A percentile compares a stretch with the other conserved stretches of the same genome.
Conservation (phyloP, 1,140 invertebrate species). For the Amphibalanus amphitrite region DNA sequence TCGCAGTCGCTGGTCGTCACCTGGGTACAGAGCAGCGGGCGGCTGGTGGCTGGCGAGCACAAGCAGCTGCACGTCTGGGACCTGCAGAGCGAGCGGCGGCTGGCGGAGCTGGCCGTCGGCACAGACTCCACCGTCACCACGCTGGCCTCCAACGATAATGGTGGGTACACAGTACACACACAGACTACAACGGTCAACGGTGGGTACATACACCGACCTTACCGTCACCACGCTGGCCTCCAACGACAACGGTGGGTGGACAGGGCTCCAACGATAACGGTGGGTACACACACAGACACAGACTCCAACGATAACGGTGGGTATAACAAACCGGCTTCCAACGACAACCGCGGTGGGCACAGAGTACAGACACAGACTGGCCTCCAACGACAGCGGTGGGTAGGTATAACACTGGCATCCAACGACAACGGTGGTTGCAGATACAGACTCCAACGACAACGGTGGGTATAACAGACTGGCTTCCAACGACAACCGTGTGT, state of each 20-base stretch:
- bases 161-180: background rate
- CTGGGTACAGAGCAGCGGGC: background rate
- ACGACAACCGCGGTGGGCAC: background rate
- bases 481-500: too few relatives aligned
- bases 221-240: background rate
- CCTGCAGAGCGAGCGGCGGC: conserved; percentile 1
- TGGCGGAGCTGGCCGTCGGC: background rate
- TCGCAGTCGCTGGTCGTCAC: background rate
- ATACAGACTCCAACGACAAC: too few relatives aligned
- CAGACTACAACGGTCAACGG: background rate
- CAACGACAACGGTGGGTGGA: background rate
- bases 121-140: background rate
- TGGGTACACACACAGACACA: background rate
- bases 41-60: background rate
- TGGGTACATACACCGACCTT: background rate
- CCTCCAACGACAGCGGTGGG: background rate
- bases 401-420: background rate
- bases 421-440: background rate
- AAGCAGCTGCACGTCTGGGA: background rate
- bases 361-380: background rate
- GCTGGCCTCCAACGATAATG: background rate
- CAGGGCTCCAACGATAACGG: background rate
- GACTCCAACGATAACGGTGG: too few relatives aligned
- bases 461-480: too few relatives aligned
- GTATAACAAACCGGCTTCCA: too few relatives aligned